phyloP scores from a whole-genome alignment of 2,888 invertebrate species.

The Campoplex nolae region DNA sequence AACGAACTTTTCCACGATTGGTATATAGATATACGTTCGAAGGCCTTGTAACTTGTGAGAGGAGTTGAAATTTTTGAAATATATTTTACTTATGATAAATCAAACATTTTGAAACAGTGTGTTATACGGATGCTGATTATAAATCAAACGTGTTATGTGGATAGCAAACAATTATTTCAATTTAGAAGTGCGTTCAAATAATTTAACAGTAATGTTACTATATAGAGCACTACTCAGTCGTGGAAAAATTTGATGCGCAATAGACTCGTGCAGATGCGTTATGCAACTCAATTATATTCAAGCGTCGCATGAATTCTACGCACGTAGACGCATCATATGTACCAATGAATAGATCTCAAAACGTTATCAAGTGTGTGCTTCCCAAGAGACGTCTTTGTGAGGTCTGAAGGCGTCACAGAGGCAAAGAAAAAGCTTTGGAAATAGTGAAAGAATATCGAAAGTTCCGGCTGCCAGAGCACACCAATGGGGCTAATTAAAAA shows the following conservation, averaged over 20 bases:
- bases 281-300: conserved; percentile 38
- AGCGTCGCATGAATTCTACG: conserved; percentile 49
- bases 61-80: neutral
- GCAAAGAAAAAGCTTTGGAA: neutral
- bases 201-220: neutral
- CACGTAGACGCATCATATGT: conserved; percentile 2
- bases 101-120: neutral
- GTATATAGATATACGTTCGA: neutral
- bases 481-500: neutral
- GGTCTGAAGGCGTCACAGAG: neutral
- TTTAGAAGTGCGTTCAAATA: neutral
- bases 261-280: conserved; percentile 32
- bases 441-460: neutral
- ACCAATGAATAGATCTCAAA: conserved; percentile 8
- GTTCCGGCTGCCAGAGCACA: neutral
- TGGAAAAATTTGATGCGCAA: conserved; percentile 39
- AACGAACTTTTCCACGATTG: neutral
- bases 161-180: neutral
- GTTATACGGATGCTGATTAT: too few relatives aligned
- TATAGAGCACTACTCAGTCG: conserved; percentile 3
- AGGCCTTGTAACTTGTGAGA: neutral
- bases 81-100: neutral
- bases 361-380: neutral
- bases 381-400: neutral
- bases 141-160: too few relatives aligned